Percentiles rank a stretch among this genome's conserved stretches.
phyloP scores from a whole-genome alignment of 2,888 invertebrate genomes.

The Oeneis ivallda region DNA sequence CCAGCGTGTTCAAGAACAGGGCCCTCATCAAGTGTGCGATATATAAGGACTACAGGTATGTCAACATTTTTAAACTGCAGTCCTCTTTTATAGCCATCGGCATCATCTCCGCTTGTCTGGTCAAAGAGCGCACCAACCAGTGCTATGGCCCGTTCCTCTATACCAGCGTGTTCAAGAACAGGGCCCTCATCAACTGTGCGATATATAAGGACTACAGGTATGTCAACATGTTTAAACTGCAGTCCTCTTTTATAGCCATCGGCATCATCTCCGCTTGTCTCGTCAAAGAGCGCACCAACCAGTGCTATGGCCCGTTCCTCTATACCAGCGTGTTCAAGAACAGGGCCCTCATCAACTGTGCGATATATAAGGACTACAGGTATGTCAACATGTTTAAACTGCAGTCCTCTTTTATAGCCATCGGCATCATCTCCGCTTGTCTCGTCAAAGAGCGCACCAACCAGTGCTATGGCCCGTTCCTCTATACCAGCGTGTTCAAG shows the following conservation, averaged over 20 bases:
- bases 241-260: slow-evolving; percentile 51
- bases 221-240: too few relatives aligned
- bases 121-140: slow-evolving; percentile 65
- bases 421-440: slow-evolving; percentile 71
- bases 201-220: slow-evolving; percentile 57
- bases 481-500: slow-evolving; percentile 69
- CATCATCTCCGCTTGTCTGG: slow-evolving; percentile 68
- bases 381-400: background rate
- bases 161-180: slow-evolving; percentile 67
- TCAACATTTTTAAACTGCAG: background rate
- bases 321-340: slow-evolving; percentile 71
- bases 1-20: slow-evolving; percentile 67
- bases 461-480: slow-evolving; percentile 71
- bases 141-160: slow-evolving; percentile 73
- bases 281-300: slow-evolving; percentile 65
- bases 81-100: slow-evolving; percentile 57
- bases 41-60: slow-evolving; percentile 52
- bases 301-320: slow-evolving; percentile 71
- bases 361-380: slow-evolving; percentile 59
- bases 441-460: slow-evolving; percentile 66
- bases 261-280: slow-evolving; percentile 71
- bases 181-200: slow-evolving; percentile 68
- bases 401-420: slow-evolving; percentile 47
- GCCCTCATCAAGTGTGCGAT: slow-evolving; percentile 70
- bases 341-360: slow-evolving; percentile 67